These are phyloP conservation scores for Meliscaeva auricollis DNA, from an alignment of 2,888 invertebrate species.

Conservation along the genomic window DNA sequence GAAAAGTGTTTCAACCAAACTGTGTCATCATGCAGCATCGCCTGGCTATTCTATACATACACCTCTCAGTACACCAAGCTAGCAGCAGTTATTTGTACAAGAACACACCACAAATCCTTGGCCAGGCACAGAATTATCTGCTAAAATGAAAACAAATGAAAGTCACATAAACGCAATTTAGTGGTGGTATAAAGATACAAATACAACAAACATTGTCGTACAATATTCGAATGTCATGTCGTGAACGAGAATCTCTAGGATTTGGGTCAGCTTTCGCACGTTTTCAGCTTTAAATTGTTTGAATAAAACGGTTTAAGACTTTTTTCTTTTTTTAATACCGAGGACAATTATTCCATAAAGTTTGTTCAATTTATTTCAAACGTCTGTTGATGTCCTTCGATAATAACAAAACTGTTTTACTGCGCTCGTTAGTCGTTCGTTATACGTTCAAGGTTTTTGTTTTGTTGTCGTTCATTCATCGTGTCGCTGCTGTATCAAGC, in stretches of 20 bases:
- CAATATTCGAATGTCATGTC: not conserved
- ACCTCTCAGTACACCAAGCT: not conserved
- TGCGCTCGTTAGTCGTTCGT: not conserved
- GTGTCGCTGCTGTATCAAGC: not conserved
- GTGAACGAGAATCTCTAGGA: not conserved
- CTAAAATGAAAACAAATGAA: constrained; percentile 63
- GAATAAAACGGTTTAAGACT: constrained; percentile 15
- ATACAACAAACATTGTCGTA: not conserved
- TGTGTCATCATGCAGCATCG: not conserved
- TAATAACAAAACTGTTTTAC: constrained; percentile 14
- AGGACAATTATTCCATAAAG: constrained; percentile 1
- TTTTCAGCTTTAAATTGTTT: constrained; percentile 14
- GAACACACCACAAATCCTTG: constrained; percentile 41
- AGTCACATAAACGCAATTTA: constrained; percentile 46
- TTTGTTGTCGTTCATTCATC: not conserved
- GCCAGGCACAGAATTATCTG: constrained; percentile 45
- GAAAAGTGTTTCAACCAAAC: constrained; percentile 32
- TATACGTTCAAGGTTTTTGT: not conserved
- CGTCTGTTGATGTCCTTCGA: not conserved
- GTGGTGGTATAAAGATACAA: not conserved
- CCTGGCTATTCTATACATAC: not conserved
- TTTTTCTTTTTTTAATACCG: not conserved
- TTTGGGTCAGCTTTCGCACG: constrained; percentile 21
- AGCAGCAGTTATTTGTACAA: not conserved
- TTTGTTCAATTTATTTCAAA: constrained; percentile 6